Evolutionary conservation across 2,888 invertebrate species (phyloP).

Genomic region (Xylota segnis): DNA sequence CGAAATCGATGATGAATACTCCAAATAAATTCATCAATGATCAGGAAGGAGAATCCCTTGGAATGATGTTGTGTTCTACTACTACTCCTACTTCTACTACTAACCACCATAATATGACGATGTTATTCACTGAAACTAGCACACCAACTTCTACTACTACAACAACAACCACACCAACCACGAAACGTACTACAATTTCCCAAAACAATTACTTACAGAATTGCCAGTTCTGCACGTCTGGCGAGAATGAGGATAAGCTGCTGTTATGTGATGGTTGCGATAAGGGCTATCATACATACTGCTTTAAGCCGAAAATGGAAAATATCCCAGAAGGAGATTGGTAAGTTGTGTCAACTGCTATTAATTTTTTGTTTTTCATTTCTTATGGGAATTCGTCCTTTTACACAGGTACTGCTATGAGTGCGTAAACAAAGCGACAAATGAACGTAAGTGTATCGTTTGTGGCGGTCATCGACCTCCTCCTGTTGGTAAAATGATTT

Average conservation of each 20-base stretch:
- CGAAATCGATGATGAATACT: conserved; percentile 45
- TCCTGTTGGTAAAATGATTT: conserved; percentile 88
- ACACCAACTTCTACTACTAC: conserved; percentile 77
- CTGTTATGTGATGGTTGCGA: conserved; percentile 99
- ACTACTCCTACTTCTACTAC: conserved; percentile 70
- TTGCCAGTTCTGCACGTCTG: conserved; percentile 98
- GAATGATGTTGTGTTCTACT: conserved; percentile 76
- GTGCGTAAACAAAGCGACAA: conserved; percentile 96
- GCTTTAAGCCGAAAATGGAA: conserved; percentile 98
- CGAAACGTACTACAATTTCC: conserved; percentile 81
- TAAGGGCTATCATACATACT: conserved; percentile 99
- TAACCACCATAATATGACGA: conserved; percentile 73
- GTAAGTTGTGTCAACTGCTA: conserved; percentile 86
- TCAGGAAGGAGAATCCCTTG: conserved; percentile 25
- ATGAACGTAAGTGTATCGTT: conserved; percentile 96
- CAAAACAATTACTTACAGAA: conserved; percentile 88
- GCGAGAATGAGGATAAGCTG: conserved; percentile 97
- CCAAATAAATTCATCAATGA: conserved; percentile 9
- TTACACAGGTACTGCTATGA: conserved; percentile 96
- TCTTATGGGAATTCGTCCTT: not conserved
- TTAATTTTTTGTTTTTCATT: not conserved
- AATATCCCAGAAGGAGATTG: conserved; percentile 99
- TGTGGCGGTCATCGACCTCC: conserved; percentile 91
- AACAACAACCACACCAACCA: conserved; percentile 80
- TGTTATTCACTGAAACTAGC: conserved; percentile 76